These are phyloP conservation scores for Parnassius glacialis DNA, from an alignment of 2,888 invertebrate species.

Conservation along the genomic window DNA sequence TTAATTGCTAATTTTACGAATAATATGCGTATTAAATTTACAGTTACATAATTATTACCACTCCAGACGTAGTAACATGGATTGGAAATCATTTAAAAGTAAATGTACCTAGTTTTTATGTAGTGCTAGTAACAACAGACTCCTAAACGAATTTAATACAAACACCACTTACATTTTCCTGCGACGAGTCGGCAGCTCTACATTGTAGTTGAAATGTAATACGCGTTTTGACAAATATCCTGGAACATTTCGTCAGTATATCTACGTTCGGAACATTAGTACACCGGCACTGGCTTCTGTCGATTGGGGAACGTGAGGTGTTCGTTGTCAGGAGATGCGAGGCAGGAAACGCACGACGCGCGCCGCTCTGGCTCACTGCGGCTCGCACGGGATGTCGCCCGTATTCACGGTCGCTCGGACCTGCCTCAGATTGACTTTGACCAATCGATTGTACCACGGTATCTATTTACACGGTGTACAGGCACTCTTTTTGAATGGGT, in stretches of 20 bases:
- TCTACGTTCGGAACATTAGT: constrained; percentile 39
- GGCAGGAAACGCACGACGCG: constrained; percentile 59
- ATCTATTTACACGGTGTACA: constrained; percentile 59
- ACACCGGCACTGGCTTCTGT: constrained; percentile 32
- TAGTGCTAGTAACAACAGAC: constrained; percentile 16
- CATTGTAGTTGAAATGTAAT: constrained; percentile 59
- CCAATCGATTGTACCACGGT: constrained; percentile 65
- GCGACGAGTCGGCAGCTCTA: constrained; percentile 68
- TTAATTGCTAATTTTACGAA: too few relatives aligned
- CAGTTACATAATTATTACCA: constrained; percentile 10
- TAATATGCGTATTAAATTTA: too few relatives aligned
- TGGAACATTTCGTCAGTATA: constrained; percentile 40
- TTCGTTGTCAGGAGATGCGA: constrained; percentile 26
- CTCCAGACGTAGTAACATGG: constrained; percentile 14
- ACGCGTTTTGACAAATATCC: constrained; percentile 43
- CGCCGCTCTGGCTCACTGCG: constrained; percentile 60
- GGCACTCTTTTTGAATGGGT: constrained; percentile 48
- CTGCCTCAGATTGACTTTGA: constrained; percentile 70
- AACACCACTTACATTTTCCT: constrained; percentile 72
- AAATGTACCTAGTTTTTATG: constrained; percentile 22
- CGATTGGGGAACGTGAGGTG: constrained; percentile 14
- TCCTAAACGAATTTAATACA: constrained; percentile 28
- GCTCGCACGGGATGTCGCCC: constrained; percentile 51
- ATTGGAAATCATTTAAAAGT: constrained; percentile 8
- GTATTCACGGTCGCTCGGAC: constrained; percentile 76